Evolutionary conservation across 2,888 invertebrate species (phyloP).

Genomic region (Portevinia maculata): DNA sequence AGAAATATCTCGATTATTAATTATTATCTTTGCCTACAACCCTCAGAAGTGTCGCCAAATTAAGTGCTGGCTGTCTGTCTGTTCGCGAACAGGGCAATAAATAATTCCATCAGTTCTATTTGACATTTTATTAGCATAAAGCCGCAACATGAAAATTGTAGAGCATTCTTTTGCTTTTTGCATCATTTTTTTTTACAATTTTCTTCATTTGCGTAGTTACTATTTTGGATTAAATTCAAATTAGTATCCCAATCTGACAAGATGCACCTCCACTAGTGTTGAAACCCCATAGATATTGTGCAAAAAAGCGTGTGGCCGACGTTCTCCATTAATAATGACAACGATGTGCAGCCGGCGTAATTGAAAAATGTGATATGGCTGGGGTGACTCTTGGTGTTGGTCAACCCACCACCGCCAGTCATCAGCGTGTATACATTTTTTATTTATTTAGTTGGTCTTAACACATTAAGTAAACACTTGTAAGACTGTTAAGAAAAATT

Average conservation of each 20-base stretch:
- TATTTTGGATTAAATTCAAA: constrained; percentile 21
- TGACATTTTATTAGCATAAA: constrained; percentile 64
- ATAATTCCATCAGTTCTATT: constrained; percentile 44
- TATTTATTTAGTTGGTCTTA: no score
- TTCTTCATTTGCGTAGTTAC: not conserved
- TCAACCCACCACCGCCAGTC: constrained; percentile 12
- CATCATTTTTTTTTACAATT: constrained; percentile 1
- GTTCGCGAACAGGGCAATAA: constrained; percentile 38
- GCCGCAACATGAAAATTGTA: not conserved
- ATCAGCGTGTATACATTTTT: constrained; percentile 13
- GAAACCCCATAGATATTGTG: not conserved
- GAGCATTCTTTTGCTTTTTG: constrained; percentile 4
- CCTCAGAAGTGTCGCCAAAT: constrained; percentile 60
- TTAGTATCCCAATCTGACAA: constrained; percentile 8
- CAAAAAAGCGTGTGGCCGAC: constrained; percentile 50
- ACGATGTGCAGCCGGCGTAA: constrained; percentile 34
- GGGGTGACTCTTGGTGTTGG: constrained; percentile 8
- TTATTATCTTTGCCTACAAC: constrained; percentile 20
- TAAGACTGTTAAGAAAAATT: no score
- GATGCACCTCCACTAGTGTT: not conserved
- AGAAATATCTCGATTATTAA: constrained; percentile 37
- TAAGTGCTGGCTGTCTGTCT: constrained; percentile 33
- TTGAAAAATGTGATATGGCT: constrained; percentile 31
- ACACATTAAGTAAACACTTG: no score
- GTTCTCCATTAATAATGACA: constrained; percentile 58